Evolutionary conservation across 2,113 vertebrate species (phyloP).

Genomic region (Tachysurus vachellii): DNA sequence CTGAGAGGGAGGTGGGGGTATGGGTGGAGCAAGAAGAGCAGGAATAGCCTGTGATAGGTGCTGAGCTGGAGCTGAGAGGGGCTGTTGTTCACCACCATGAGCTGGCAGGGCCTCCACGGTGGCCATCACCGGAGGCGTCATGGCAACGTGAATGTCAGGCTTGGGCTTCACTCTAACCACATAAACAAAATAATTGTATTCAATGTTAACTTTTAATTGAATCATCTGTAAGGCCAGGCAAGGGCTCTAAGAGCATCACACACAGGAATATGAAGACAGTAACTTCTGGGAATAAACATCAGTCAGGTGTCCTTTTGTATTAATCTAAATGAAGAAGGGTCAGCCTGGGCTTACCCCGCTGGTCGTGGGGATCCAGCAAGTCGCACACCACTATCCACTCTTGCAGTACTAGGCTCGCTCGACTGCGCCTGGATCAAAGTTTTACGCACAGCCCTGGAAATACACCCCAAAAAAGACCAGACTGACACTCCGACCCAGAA

Average conservation of each 20-base stretch:
- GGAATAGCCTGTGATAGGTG: conserved; percentile 89
- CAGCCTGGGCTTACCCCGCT: conserved; percentile 79
- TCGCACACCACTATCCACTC: conserved; percentile 83
- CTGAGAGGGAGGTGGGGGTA: conserved; percentile 85
- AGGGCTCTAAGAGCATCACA: background rate
- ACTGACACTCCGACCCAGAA: background rate
- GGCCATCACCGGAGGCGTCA: conserved; percentile 86
- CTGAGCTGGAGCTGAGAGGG: conserved; percentile 75
- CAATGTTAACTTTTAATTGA: background rate
- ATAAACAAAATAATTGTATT: background rate
- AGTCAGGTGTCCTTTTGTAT: background rate
- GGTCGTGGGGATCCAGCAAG: conserved; percentile 90
- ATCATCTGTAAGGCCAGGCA: background rate
- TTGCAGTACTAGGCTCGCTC: conserved; percentile 77
- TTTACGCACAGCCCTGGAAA: conserved; percentile 89
- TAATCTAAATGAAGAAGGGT: background rate
- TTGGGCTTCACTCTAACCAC: conserved; percentile 86
- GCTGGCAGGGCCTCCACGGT: conserved; percentile 84
- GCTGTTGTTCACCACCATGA: conserved; percentile 83
- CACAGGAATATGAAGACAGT: background rate
- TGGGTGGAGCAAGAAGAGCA: conserved; percentile 79
- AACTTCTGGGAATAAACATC: background rate
- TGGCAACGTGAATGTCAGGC: conserved; percentile 88
- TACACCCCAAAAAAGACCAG: conserved; percentile 46
- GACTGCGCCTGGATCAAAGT: conserved; percentile 89